phyloP scores from a whole-genome alignment of 2,113 vertebrate genomes.

The Isichthys henryi region DNA sequence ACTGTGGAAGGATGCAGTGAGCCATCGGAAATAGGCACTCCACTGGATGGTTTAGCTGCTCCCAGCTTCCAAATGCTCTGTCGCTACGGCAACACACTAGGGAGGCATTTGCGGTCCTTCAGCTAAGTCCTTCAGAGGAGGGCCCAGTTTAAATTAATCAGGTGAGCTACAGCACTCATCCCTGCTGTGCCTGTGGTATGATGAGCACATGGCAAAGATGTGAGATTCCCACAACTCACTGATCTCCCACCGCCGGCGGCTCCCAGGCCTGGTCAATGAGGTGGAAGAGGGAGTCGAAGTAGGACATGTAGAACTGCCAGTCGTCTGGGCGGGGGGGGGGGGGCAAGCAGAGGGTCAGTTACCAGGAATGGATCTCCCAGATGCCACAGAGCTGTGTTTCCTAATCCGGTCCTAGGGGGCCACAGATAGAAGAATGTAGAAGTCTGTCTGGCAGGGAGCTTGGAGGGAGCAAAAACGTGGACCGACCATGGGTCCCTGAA shows the following conservation, averaged over 20 bases:
- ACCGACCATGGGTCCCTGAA: not conserved
- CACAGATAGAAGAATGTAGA: not conserved
- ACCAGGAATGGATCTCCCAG: not conserved
- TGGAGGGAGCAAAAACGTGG: not conserved
- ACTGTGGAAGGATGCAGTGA: not conserved
- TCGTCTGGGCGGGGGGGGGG: constrained; percentile 80
- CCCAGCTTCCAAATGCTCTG: not conserved
- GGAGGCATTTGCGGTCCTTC: not conserved
- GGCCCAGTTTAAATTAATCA: not conserved
- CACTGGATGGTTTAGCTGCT: not conserved
- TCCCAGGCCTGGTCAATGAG: constrained; percentile 84
- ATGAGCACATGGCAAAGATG: not conserved
- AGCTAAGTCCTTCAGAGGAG: not conserved
- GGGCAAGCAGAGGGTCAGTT: not conserved
- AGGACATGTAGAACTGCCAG: constrained; percentile 94
- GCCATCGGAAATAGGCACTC: not conserved
- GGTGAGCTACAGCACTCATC: not conserved
- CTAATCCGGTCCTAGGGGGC: not conserved
- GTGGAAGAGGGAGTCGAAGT: constrained; percentile 91
- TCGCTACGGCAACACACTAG: not conserved
- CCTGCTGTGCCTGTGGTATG: not conserved
- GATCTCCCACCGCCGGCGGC: constrained; percentile 75
- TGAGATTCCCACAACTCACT: constrained; percentile 66
- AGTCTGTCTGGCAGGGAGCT: not conserved
- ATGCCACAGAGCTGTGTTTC: not conserved